Evolutionary conservation across 2,888 invertebrate species (phyloP).

Genomic region (Chelonus formosanus): DNA sequence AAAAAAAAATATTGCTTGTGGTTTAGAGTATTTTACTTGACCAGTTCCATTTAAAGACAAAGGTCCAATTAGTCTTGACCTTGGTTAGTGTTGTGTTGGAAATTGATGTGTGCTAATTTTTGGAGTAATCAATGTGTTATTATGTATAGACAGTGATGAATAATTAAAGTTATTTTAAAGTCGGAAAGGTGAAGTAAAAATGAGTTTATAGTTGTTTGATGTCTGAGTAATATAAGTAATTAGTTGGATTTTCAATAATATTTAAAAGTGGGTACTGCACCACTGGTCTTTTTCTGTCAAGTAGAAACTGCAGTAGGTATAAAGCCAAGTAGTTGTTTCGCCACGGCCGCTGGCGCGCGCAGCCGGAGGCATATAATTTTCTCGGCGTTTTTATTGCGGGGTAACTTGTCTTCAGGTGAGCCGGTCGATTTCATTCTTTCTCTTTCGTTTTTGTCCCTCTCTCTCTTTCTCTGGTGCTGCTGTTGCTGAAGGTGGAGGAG

Average conservation of each 20-base stretch:
- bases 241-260: constrained; percentile 18
- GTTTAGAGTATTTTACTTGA: too few species aligned
- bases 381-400: constrained; percentile 64
- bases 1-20: too few species aligned
- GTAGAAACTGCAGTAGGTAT: constrained; percentile 44
- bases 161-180: too few species aligned
- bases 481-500: constrained; percentile 10
- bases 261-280: constrained; percentile 25
- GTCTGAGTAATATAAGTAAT: neutral
- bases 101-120: too few species aligned
- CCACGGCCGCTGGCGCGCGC: constrained; percentile 46
- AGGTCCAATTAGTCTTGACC: too few species aligned
- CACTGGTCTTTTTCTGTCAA: constrained; percentile 19
- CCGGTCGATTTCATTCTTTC: constrained; percentile 46
- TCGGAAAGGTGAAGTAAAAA: too few species aligned
- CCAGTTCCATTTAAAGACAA: too few species aligned
- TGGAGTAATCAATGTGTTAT: too few species aligned
- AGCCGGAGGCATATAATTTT: constrained; percentile 64
- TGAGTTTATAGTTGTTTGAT: too few species aligned
- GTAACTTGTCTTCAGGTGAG: constrained; percentile 65
- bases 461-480: constrained; percentile 11
- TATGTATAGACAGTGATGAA: too few species aligned
- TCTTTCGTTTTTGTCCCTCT: constrained; percentile 10
- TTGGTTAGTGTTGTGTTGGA: too few species aligned
- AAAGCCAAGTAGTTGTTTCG: constrained; percentile 59